Percentiles rank a stretch among this genome's conserved stretches.
Evolutionary conservation across 1,140 invertebrate species (phyloP).

Genomic region (Adoxophyes honmai): DNA sequence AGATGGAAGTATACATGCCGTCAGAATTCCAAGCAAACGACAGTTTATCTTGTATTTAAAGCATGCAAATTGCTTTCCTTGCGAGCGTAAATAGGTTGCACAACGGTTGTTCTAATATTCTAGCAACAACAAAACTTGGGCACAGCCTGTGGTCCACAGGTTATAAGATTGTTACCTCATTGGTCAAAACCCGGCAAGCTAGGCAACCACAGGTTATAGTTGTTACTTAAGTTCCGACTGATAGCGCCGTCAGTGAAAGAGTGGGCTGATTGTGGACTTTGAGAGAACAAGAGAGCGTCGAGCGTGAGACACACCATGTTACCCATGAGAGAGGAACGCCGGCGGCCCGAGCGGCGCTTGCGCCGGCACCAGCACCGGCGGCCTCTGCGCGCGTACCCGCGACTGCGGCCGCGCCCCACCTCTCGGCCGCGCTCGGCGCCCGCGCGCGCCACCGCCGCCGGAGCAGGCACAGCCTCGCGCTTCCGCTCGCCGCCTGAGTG

Average conservation of each 20-base stretch:
- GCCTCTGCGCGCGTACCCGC: conserved; percentile 61
- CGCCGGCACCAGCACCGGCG: conserved; percentile 65
- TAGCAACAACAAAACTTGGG: no score
- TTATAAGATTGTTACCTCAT: no score
- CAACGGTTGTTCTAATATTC: no score
- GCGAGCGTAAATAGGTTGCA: no score
- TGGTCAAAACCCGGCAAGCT: no score
- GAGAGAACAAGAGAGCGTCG: conserved; percentile 51
- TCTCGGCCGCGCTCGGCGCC: conserved; percentile 10
- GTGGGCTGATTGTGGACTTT: neutral
- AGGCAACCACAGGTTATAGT: no score
- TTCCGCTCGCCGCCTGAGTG: conserved; percentile 32
- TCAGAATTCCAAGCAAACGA: no score
- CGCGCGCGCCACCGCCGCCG: conserved; percentile 23
- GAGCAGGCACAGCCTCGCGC: conserved; percentile 18
- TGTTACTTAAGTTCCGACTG: no score
- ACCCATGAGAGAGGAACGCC: conserved; percentile 66
- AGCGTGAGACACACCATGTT: conserved; percentile 68
- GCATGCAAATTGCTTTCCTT: no score
- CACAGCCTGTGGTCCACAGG: no score
- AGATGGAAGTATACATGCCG: no score
- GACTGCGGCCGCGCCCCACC: conserved; percentile 34
- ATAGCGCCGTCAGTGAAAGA: neutral
- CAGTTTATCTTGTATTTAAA: no score
- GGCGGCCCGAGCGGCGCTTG: conserved; percentile 59